A percentile compares a stretch with the other conserved stretches of the same genome.
Evolutionary conservation across 2,797 vertebrate genomes (phyloP).

Genomic region (Mus caroli): DNA sequence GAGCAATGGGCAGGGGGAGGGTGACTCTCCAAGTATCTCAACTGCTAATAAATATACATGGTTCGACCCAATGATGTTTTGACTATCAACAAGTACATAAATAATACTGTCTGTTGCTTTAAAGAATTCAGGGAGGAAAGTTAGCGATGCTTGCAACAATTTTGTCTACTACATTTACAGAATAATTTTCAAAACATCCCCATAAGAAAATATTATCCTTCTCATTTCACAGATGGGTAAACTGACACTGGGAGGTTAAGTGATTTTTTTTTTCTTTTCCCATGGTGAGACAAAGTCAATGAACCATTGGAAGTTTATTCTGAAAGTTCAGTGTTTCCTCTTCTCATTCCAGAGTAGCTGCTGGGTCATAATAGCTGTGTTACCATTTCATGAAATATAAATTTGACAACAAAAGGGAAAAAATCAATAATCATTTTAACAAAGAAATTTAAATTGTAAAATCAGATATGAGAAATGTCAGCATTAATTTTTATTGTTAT

Average conservation of each 20-base stretch:
- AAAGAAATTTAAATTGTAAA: conserved; percentile 41
- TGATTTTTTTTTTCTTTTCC: conserved; percentile 46
- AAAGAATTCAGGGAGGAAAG: conserved; percentile 47
- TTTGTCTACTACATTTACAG: conserved; percentile 73
- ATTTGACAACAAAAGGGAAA: not conserved
- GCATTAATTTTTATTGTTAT: not conserved
- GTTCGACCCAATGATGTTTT: conserved; percentile 32
- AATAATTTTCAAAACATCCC: conserved; percentile 77
- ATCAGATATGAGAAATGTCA: not conserved
- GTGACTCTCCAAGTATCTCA: not conserved
- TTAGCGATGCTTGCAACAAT: conserved; percentile 67
- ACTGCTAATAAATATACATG: conserved; percentile 58
- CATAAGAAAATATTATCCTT: conserved; percentile 79
- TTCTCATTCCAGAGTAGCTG: conserved; percentile 44
- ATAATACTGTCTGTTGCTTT: conserved; percentile 60
- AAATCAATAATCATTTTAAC: not conserved
- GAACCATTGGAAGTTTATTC: conserved; percentile 73
- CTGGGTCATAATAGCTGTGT: not conserved
- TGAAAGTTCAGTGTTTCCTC: conserved; percentile 65
- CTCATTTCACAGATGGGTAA: conserved; percentile 83
- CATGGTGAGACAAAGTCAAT: conserved; percentile 72
- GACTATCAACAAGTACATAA: conserved; percentile 66
- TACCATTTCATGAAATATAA: conserved; percentile 43
- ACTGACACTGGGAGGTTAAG: conserved; percentile 77
- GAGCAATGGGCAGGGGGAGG: not conserved